Evolutionary conservation across 2,888 invertebrate genomes (phyloP).

Genomic region (Dimorphilus gyrociliatus): DNA sequence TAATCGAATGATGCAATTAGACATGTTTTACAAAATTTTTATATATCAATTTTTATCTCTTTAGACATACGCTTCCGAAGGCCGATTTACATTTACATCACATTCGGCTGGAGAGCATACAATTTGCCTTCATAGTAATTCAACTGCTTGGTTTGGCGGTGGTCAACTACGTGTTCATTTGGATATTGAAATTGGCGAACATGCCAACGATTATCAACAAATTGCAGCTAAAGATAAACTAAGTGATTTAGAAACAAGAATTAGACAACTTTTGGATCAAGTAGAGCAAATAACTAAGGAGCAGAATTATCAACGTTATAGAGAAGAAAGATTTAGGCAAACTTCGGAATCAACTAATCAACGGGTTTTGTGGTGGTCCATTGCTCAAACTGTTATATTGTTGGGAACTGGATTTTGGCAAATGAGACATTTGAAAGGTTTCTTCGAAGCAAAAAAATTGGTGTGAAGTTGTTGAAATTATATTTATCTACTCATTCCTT

Average conservation of each 20-base stretch:
- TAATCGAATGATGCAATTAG: too few species aligned
- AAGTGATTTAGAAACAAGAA: slow-evolving; percentile 78
- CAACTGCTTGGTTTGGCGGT: slow-evolving; percentile 93
- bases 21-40: slow-evolving; percentile 2
- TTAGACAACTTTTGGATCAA: slow-evolving; percentile 86
- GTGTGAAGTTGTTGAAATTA: too few species aligned
- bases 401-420: slow-evolving; percentile 93
- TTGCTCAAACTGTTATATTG: slow-evolving; percentile 74
- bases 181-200: slow-evolving; percentile 96
- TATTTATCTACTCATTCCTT: too few species aligned
- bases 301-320: slow-evolving; percentile 87
- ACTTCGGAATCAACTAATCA: slow-evolving; percentile 92
- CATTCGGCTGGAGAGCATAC: slow-evolving; percentile 92
- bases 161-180: slow-evolving; percentile 86
- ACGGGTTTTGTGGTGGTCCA: slow-evolving; percentile 71
- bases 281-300: slow-evolving; percentile 99
- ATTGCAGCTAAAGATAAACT: slow-evolving; percentile 94
- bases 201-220: slow-evolving; percentile 91
- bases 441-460: slow-evolving; percentile 98
- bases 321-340: slow-evolving; percentile 89
- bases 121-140: slow-evolving; percentile 94
- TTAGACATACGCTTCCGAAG: slow-evolving; percentile 64
- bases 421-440: slow-evolving; percentile 94
- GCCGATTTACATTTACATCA: slow-evolving; percentile 88
- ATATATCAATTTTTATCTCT: slow-evolving; percentile 4